Evolutionary conservation across 2,113 vertebrate genomes (phyloP).

Genomic region (Ageneiosus marmoratus): DNA sequence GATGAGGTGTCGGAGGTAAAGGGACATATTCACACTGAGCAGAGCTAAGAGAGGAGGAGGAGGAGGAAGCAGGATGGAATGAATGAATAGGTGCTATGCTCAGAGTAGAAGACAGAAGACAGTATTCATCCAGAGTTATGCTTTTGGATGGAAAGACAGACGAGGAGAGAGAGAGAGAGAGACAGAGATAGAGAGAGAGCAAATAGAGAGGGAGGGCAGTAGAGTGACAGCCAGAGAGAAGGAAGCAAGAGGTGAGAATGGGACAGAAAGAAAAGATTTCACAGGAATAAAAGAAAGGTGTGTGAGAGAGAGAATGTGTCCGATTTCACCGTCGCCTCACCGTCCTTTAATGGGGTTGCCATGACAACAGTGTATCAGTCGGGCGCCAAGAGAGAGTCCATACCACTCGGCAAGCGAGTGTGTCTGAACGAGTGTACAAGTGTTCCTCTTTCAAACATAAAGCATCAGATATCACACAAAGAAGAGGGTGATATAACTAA

Average conservation of each 20-base stretch:
- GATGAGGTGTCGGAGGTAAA: slow-evolving; percentile 31
- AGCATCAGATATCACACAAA: neutral
- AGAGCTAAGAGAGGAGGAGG: slow-evolving; percentile 4
- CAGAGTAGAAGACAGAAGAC: slow-evolving; percentile 34
- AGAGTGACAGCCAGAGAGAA: slow-evolving; percentile 46
- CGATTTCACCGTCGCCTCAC: slow-evolving; percentile 72
- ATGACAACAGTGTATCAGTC: slow-evolving; percentile 77
- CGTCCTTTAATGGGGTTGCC: slow-evolving; percentile 79
- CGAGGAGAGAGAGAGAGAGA: slow-evolving; percentile 1
- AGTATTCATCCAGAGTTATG: neutral
- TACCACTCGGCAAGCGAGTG: slow-evolving; percentile 28
- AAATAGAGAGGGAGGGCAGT: slow-evolving; percentile 11
- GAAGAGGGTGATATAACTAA: slow-evolving; percentile 5
- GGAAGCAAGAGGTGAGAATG: slow-evolving; percentile 49
- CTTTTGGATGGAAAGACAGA: slow-evolving; percentile 17
- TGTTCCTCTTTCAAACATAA: slow-evolving; percentile 25
- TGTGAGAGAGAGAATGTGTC: slow-evolving; percentile 57
- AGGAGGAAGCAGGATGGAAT: neutral
- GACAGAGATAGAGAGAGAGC: neutral
- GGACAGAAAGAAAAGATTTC: slow-evolving; percentile 41
- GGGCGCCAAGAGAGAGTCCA: slow-evolving; percentile 58
- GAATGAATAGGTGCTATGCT: slow-evolving; percentile 36
- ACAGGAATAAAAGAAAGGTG: slow-evolving; percentile 59
- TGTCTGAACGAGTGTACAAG: slow-evolving; percentile 35
- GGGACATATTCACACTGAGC: slow-evolving; percentile 38